Base-by-base conservation (phyloP, 2,113 vertebrate species). In the Pterocles burchelli region DNA sequence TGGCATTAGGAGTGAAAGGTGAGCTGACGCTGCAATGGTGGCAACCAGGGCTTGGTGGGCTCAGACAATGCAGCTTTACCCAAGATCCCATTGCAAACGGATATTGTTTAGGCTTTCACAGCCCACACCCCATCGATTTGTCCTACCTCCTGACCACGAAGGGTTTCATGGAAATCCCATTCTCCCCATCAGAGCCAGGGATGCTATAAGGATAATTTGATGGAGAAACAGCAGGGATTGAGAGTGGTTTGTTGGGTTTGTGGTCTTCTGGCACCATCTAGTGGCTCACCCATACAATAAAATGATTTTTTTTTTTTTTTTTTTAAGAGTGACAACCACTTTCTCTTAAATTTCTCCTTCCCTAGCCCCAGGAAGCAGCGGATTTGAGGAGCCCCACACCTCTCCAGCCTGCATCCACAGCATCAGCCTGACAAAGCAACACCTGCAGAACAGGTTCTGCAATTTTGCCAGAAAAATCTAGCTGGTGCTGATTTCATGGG, bases 251-350 rank as follows among this genome's bases (percentile, higher is more conserved):
- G 5, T 1, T 5, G 45, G 19, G 26, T 70, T 94, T 80, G 67
- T 88, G 76, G 74, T 83, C 75, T 88, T 78, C 68, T 93, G 63
- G 90, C 93, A 73, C 96, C 96, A 97, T 58, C 93, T 94, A 95
- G 94, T 83, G 95, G 93, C 33, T 63, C 19, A 29, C 41, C 13
- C 41, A 41, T 13, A 41, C 41, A 41, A 41, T 41, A 41, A 41
- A 41, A 41, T 41, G 10, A 41, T 41, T 41, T 41, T 41, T 41
- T 41, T 41, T 41, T 41, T 38, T 46, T 14, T 8, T 52, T 54
- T 11, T 24, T 18, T 8, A 12, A 20, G 16, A 17, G 13, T 70
- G 19, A 15, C 13, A 75, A 24, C 20, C 21, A 24, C 9, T 22
- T 45, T 21, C 36, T 78, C 22, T 59, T 31, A 22, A 12, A 29